Evolutionary conservation across 1,140 invertebrate species (phyloP), one percentile per base, ranked within the genome.

Genomic region (Probaryconus sp.): DNA sequence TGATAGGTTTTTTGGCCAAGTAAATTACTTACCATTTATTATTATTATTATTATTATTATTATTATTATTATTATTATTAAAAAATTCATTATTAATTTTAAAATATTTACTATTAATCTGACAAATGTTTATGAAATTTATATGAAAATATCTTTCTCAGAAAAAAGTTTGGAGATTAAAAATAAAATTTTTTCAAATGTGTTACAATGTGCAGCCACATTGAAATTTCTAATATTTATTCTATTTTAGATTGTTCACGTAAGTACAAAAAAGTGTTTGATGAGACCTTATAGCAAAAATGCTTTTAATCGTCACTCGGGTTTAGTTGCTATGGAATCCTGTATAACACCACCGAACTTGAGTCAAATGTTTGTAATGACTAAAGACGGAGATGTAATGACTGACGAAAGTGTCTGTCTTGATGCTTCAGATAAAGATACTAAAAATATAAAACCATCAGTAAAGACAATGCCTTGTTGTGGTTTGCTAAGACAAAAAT

Each of bases 1-100:
- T 0, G 90, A 94, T 69, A 89, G 94, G 40, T 96, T 96, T 81
- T 96, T 96, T 81, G 95, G 95, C 51, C 90, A 91, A 87, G 85
- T 81, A 20, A 30, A 21, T 30, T 37, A 5, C 55, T 56, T 3
- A 20, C 16, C 11, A 30, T 17, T 47, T 5, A 3, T n/a, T n/a
- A n/a, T n/a, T n/a, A n/a, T n/a, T n/a, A n/a, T n/a, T n/a, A n/a
- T n/a, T n/a, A n/a, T n/a, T n/a, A n/a, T n/a, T n/a, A n/a, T n/a
- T n/a, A n/a, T n/a, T n/a, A n/a, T n/a, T n/a, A n/a, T n/a, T n/a
- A n/a, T n/a, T n/a, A n/a, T n/a, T n/a, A n/a, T n/a, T n/a, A n/a
- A n/a, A n/a, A n/a, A n/a, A n/a, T n/a, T n/a, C n/a, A n/a, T n/a
- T n/a, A n/a, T n/a, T n/a, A n/a, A n/a, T n/a, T n/a, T n/a, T n/a